phyloP scores from a whole-genome alignment of 2,888 invertebrate genomes.

The Meiosimyza platycephala region DNA sequence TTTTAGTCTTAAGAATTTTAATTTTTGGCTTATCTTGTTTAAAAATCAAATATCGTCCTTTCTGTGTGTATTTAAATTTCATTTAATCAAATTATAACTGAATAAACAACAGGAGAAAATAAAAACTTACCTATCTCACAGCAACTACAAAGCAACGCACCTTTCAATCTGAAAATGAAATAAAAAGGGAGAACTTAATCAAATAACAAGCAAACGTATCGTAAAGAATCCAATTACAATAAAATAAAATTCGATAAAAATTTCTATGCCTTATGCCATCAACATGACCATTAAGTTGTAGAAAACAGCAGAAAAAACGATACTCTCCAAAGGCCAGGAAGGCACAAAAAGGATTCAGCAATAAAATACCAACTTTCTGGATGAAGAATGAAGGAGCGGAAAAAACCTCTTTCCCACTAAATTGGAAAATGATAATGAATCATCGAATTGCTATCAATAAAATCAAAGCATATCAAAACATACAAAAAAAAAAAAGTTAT shows the following conservation, averaged over 20 bases:
- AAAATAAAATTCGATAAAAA: constrained; percentile 20
- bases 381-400: not conserved
- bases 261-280: constrained; percentile 15
- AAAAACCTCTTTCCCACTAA: not conserved
- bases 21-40: too few relatives aligned
- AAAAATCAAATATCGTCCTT: too few relatives aligned
- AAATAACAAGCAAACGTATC: constrained; percentile 8
- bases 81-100: too few relatives aligned
- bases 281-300: not conserved
- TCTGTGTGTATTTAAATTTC: too few relatives aligned
- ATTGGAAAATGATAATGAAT: constrained; percentile 25
- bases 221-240: constrained; percentile 27
- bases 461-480: constrained; percentile 22
- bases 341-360: not conserved
- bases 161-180: not conserved
- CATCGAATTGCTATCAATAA: constrained; percentile 28
- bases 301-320: not conserved
- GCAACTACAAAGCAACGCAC: not conserved
- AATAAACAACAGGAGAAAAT: too few relatives aligned
- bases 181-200: constrained; percentile 3
- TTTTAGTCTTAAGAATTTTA: too few relatives aligned
- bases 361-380: not conserved
- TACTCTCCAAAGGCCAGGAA: not conserved
- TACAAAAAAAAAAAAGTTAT: too few relatives aligned
- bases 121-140: not conserved